Base-by-base conservation (phyloP, 2,113 vertebrate genomes). In the Scalopus aquaticus region DNA sequence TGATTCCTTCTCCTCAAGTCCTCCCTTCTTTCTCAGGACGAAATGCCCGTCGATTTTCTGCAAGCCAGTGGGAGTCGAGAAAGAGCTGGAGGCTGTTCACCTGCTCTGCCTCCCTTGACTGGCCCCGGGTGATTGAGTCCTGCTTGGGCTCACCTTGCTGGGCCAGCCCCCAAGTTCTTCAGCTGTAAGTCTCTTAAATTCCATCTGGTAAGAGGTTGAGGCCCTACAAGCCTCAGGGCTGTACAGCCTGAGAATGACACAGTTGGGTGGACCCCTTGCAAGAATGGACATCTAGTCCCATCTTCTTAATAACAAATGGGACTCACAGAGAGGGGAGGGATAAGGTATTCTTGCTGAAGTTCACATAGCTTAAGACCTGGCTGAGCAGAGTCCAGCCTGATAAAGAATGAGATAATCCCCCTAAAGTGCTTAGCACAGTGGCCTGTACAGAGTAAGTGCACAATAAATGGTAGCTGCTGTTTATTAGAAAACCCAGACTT, bases 131-230 rank as follows among this genome's bases (percentile, higher is more conserved):
- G 76, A 98, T 99, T 19, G 97, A 99, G 0, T 97, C 98, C 5
- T 99, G 99, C 96, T 97, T 99, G 95, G 98, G 99, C 39, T 98
- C 99, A 81, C 98, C 99, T 15, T 99, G 99, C 94, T 96, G 98
- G 98, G 98, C 98, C 83, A 99, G 99, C 2, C 98, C 99, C 35
- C 98, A 99, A 94, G 97, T 99, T 94, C 98, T 99, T 42, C 98
- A 98, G 96, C 96, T 99, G 98, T 99, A 98, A 98, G 99, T 98
- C 60, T 93, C 60, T 93, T 97, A 64, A 91, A 93, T 97, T 89
- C 69, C 30, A 30, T 97, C 65, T 56, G 67, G 10, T 96, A 86
- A 81, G 49, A 96, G 93, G 42, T 54, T 58, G 49, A 89, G 58
- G 56, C n/a, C 22, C 64, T 76, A n/a, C 13, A 93, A 56, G 58